These are phyloP conservation scores for Trachelus iudaicus DNA, from an alignment of 2,888 invertebrate species.

Conservation along the genomic window DNA sequence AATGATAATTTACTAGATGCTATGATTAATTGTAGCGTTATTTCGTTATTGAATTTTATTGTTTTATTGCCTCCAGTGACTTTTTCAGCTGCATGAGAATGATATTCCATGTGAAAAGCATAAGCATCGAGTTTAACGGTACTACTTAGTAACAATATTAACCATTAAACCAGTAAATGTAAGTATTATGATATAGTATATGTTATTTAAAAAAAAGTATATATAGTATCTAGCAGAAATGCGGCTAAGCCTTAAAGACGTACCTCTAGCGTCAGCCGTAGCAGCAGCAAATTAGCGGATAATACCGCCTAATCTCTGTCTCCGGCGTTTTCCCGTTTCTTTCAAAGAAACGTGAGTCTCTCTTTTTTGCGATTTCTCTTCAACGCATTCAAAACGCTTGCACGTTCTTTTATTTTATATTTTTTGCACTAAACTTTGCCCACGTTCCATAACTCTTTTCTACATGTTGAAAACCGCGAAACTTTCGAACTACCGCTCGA, in stretches of 20 bases:
- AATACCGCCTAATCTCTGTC: constrained; percentile 54
- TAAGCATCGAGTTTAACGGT: not conserved
- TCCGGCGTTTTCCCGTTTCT: constrained; percentile 53
- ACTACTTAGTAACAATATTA: not conserved
- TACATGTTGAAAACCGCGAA: not conserved
- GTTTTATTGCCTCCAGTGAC: constrained; percentile 18
- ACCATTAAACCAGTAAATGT: not conserved
- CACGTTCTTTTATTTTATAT: constrained; percentile 36
- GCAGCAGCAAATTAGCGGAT: constrained; percentile 59
- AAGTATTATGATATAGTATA: not conserved
- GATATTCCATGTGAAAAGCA: not conserved
- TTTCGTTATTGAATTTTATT: constrained; percentile 23
- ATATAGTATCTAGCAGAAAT: constrained; percentile 34
- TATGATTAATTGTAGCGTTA: not conserved
- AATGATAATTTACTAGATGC: not conserved
- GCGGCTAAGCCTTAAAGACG: constrained; percentile 60
- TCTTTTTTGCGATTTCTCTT: not conserved
- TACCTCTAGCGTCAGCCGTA: constrained; percentile 63
- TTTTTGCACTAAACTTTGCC: constrained; percentile 39
- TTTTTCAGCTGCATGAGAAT: not conserved
- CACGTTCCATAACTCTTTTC: constrained; percentile 41
- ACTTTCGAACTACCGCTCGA: not conserved
- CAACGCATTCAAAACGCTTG: constrained; percentile 30
- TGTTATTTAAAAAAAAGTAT: not conserved
- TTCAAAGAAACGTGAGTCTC: constrained; percentile 44